Conservation (phyloP, 2,113 vertebrate genomes). For the Ceratotherium simum region DNA sequence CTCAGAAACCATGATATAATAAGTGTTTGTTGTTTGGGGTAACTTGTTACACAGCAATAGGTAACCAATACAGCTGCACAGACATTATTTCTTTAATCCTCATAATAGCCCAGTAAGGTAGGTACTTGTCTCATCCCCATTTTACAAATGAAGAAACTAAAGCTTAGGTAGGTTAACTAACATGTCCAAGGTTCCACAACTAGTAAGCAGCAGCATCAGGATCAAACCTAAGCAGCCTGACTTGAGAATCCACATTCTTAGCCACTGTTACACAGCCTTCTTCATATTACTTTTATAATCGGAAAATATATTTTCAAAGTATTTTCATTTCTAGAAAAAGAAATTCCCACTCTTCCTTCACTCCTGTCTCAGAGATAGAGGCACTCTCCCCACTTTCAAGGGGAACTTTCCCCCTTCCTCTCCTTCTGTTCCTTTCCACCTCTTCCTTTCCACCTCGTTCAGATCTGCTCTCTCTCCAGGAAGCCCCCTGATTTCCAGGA, state of each 20-base stretch:
- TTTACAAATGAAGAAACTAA: slow-evolving; percentile 27
- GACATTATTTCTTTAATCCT: slow-evolving; percentile 12
- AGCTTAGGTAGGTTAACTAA: neutral
- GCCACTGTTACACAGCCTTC: neutral
- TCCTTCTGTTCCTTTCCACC: neutral
- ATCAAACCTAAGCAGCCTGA: neutral
- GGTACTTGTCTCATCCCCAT: neutral
- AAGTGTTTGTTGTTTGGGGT: neutral
- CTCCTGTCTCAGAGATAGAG: neutral
- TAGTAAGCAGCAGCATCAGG: neutral
- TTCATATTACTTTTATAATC: slow-evolving; percentile 6
- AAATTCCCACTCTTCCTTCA: neutral
- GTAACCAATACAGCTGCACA: neutral
- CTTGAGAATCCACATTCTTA: neutral
- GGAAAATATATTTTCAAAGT: slow-evolving; percentile 13
- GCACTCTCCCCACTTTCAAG: neutral
- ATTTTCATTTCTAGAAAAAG: slow-evolving; percentile 9
- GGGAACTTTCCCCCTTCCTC: too few relatives aligned
- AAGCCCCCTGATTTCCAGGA: neutral
- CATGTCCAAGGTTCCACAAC: neutral
- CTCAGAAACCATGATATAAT: neutral
- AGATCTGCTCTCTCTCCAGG: neutral
- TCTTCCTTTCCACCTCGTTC: neutral
- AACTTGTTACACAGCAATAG: neutral
- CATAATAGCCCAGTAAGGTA: neutral